Evolutionary conservation across 1,140 invertebrate genomes (phyloP).

Genomic region (Sitophilus oryzae): DNA sequence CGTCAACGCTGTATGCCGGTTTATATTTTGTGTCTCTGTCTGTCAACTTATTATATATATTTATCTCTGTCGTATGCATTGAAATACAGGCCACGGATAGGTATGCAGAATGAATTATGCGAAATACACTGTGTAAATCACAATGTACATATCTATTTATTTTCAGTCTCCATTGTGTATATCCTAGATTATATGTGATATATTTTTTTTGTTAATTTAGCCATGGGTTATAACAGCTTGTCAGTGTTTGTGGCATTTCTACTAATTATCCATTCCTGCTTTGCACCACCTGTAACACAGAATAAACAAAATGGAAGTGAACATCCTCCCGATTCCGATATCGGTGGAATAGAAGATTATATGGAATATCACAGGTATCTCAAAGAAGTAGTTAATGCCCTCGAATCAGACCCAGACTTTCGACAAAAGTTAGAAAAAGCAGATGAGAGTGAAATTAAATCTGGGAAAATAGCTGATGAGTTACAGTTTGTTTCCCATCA

Average conservation of each 20-base stretch:
- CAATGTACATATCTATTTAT: no score
- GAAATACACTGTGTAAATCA: no score
- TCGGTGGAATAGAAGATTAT: conserved; percentile 37
- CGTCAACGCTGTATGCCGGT: no score
- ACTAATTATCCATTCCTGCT: conserved; percentile 26
- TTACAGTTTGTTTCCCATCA: conserved; percentile 64
- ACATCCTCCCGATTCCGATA: conserved; percentile 23
- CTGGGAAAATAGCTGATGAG: conserved; percentile 85
- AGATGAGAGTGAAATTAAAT: conserved; percentile 69
- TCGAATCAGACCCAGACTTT: conserved; percentile 81
- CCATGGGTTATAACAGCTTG: neutral
- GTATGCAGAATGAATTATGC: no score
- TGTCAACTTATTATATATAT: no score
- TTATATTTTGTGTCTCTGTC: no score
- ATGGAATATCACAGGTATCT: conserved; percentile 83
- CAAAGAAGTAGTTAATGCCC: conserved; percentile 74
- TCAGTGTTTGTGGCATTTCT: neutral
- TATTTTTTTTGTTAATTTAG: no score
- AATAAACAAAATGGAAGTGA: conserved; percentile 26
- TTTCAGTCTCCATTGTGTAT: no score
- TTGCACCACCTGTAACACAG: conserved; percentile 38
- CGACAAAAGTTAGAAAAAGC: conserved; percentile 75
- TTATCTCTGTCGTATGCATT: no score
- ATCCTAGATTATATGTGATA: no score
- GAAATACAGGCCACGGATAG: no score